Conservation (phyloP, 2,888 invertebrate species). For the Oscheius sp. region DNA sequence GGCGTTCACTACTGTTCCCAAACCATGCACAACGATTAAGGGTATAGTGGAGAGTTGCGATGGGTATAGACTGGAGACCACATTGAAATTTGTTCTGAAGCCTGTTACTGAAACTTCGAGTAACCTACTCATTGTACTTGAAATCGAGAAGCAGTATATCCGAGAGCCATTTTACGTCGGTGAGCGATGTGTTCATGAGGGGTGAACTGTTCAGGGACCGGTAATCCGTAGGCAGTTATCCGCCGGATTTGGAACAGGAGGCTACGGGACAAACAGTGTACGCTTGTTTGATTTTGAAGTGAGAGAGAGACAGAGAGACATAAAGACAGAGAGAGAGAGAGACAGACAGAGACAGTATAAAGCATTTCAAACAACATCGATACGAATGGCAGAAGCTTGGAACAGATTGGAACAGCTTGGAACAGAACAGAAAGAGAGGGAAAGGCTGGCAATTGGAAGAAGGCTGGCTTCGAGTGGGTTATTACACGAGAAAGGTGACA, state of each 20-base stretch:
- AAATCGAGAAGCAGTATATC: conserved; percentile 15
- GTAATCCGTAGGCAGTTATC: conserved; percentile 27
- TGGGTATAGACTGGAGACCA: neutral
- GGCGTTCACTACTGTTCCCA: conserved; percentile 3
- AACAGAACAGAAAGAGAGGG: neutral
- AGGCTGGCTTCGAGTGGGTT: neutral
- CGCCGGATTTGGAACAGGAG: conserved; percentile 17
- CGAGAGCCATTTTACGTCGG: conserved; percentile 24
- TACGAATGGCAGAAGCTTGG: too few relatives aligned
- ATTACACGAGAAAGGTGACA: too few relatives aligned
- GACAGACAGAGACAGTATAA: neutral
- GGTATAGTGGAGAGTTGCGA: neutral
- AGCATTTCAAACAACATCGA: too few relatives aligned
- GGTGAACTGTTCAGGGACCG: conserved; percentile 16
- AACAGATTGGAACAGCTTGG: neutral
- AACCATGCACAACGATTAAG: conserved; percentile 2
- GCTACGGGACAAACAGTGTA: neutral
- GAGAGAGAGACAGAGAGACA: neutral
- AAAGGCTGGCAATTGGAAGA: neutral
- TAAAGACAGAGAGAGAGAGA: neutral
- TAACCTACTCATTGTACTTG: conserved; percentile 27
- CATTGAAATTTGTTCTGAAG: conserved; percentile 22
- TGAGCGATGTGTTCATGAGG: neutral
- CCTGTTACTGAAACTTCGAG: neutral
- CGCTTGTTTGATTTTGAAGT: conserved; percentile 1